Conservation (phyloP, 2,797 vertebrate genomes). For the Sebastes taczanowskii region DNA sequence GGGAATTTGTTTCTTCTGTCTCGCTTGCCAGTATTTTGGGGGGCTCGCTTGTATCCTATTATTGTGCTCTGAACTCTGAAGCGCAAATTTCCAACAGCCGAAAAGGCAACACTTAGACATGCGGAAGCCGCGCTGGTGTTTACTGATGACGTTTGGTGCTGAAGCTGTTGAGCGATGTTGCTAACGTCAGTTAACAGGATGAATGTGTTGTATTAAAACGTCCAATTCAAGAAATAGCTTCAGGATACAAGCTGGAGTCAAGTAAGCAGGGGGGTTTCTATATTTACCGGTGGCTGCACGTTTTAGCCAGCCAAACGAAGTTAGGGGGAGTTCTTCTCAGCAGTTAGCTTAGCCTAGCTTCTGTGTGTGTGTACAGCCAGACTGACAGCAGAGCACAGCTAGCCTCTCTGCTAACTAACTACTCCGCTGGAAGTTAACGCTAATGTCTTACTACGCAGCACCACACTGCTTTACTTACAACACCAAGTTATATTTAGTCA, state of each 20-base stretch:
- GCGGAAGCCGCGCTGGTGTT: slow-evolving; percentile 77
- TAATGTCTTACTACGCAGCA: background rate
- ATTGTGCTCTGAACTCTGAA: background rate
- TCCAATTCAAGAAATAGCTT: background rate
- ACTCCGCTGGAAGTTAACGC: slow-evolving; percentile 1
- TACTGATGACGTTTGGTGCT: slow-evolving; percentile 74
- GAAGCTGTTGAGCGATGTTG: slow-evolving; percentile 37
- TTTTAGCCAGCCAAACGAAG: slow-evolving; percentile 25
- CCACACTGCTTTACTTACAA: background rate
- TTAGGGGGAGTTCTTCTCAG: slow-evolving; percentile 30
- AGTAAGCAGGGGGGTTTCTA: slow-evolving; percentile 39
- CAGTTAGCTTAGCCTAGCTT: slow-evolving; percentile 54
- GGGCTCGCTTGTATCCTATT: background rate
- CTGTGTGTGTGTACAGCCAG: slow-evolving; percentile 27
- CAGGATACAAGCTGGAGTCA: slow-evolving; percentile 14
- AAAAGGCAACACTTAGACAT: slow-evolving; percentile 54
- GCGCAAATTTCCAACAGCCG: background rate
- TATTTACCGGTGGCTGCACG: background rate
- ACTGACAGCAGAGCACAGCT: slow-evolving; percentile 42
- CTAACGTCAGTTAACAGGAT: slow-evolving; percentile 51
- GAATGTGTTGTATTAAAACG: slow-evolving; percentile 36
- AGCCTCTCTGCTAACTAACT: slow-evolving; percentile 27
- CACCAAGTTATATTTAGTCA: background rate
- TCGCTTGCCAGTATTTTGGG: background rate
- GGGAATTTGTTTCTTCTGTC: rapidly evolving